phyloP scores from a whole-genome alignment of 2,888 invertebrate genomes.

The Drosophila pseudotalamancana region DNA sequence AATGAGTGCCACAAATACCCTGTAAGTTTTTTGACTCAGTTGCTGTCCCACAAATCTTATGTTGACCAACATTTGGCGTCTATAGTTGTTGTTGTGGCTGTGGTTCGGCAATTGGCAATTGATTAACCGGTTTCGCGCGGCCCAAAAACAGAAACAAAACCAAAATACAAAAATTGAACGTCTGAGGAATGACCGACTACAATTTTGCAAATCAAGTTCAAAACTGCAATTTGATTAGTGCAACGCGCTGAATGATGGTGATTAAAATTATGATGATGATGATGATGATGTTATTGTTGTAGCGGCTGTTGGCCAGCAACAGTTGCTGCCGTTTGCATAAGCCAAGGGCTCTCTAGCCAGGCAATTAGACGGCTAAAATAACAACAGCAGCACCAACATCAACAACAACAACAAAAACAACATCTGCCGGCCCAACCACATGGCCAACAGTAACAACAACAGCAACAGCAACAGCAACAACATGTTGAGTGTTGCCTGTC shows the following conservation, averaged over 20 bases:
- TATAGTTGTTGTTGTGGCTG: constrained; percentile 1
- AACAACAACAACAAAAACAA: constrained; percentile 7
- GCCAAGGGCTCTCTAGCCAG: constrained; percentile 27
- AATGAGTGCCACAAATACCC: too few species aligned
- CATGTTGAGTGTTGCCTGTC: constrained; percentile 63
- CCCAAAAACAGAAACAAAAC: constrained; percentile 3
- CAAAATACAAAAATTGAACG: constrained; percentile 19
- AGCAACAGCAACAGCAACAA: constrained; percentile 17
- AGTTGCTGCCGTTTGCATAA: constrained; percentile 41
- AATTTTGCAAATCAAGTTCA: constrained; percentile 57
- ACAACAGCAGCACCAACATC: too few species aligned
- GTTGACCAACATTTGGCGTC: constrained; percentile 10
- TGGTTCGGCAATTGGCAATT: constrained; percentile 17
- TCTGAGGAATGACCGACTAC: constrained; percentile 5
- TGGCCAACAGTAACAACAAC: constrained; percentile 15
- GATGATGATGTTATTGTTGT: constrained; percentile 6
- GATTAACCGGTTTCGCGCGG: constrained; percentile 43
- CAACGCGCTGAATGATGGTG: neutral
- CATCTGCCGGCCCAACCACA: constrained; percentile 30
- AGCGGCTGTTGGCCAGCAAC: constrained; percentile 30
- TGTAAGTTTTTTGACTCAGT: neutral
- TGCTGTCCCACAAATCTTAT: constrained; percentile 18
- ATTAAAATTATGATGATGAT: constrained; percentile 6
- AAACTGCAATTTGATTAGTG: constrained; percentile 63
- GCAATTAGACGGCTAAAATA: constrained; percentile 10